Conservation (phyloP, 2,888 invertebrate genomes). For the Drosophila mettleri region DNA sequence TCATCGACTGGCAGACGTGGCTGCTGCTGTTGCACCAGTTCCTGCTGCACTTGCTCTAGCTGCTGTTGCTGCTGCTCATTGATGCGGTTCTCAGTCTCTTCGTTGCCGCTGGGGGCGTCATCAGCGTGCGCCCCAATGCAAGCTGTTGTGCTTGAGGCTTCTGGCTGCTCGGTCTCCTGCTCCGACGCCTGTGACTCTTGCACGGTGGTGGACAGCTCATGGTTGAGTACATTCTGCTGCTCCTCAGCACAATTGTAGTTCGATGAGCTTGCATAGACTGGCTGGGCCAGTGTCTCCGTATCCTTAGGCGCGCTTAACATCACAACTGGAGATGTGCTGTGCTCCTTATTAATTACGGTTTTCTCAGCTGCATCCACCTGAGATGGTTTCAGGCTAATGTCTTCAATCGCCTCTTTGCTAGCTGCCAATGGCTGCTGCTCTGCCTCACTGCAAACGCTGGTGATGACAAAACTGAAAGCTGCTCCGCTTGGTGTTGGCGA, state of each 20-base stretch:
- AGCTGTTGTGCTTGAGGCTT: constrained; percentile 14
- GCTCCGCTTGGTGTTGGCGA: not conserved
- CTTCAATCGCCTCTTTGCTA: not conserved
- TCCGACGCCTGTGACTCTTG: constrained; percentile 10
- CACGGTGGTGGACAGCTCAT: constrained; percentile 46
- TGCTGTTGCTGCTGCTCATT: constrained; percentile 74
- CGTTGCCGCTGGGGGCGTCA: constrained; percentile 40
- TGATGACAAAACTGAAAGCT: constrained; percentile 67
- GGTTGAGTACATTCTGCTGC: constrained; percentile 76
- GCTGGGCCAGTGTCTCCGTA: constrained; percentile 54
- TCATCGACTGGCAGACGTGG: constrained; percentile 42
- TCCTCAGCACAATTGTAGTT: constrained; percentile 65
- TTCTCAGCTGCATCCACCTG: constrained; percentile 4
- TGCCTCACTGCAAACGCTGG: constrained; percentile 72
- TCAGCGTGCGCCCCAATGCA: constrained; percentile 1
- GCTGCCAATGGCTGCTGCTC: constrained; percentile 5
- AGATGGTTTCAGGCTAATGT: not conserved
- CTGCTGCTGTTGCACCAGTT: constrained; percentile 44
- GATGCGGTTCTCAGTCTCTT: constrained; percentile 83
- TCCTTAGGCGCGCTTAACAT: constrained; percentile 53
- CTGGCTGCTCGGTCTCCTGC: constrained; percentile 16
- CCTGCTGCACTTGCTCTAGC: constrained; percentile 44
- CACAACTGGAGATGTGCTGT: constrained; percentile 18
- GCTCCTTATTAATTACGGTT: not conserved
- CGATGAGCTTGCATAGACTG: constrained; percentile 19